These are phyloP conservation scores for Nesidiocoris tenuis DNA, from an alignment of 2,888 invertebrate genomes.

Conservation along the genomic window DNA sequence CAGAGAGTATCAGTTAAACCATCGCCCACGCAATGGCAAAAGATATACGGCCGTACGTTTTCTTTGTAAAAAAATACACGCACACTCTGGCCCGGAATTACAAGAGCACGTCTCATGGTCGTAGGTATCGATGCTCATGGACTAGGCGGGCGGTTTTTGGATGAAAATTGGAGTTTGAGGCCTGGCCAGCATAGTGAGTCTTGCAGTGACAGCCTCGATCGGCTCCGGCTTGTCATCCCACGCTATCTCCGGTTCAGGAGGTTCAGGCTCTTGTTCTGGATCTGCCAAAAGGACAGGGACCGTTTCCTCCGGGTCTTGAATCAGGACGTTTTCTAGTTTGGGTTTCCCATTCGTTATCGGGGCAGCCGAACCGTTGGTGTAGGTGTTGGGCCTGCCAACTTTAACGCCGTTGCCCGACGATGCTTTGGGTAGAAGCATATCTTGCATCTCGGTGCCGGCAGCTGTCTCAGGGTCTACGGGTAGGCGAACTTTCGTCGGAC, in stretches of 20 bases:
- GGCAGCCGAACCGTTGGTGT: slow-evolving; percentile 39
- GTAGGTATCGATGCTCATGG: slow-evolving; percentile 13
- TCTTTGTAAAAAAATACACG: no score
- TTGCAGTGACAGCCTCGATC: slow-evolving; percentile 45
- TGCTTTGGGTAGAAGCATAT: slow-evolving; percentile 49
- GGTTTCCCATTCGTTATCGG: slow-evolving; percentile 42
- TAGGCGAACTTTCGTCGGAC: slow-evolving; percentile 38
- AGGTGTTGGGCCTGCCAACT: slow-evolving; percentile 42
- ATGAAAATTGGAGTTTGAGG: slow-evolving; percentile 48
- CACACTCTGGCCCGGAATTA: no score
- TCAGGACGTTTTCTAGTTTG: slow-evolving; percentile 4
- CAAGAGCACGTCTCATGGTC: no score
- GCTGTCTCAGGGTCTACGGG: slow-evolving; percentile 46
- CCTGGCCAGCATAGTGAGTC: slow-evolving; percentile 42
- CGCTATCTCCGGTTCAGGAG: slow-evolving; percentile 19
- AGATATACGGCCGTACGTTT: no score
- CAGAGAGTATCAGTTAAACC: no score
- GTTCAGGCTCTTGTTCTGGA: slow-evolving; percentile 20
- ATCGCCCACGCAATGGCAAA: no score
- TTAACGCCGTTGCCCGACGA: slow-evolving; percentile 49
- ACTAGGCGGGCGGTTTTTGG: slow-evolving; percentile 46
- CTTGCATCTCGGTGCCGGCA: slow-evolving; percentile 49
- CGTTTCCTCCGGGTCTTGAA: slow-evolving; percentile 38
- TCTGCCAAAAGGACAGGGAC: slow-evolving; percentile 33
- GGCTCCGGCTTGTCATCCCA: slow-evolving; percentile 32